phyloP scores from a whole-genome alignment of 2,797 vertebrate species.

The Anguilla megastoma region DNA sequence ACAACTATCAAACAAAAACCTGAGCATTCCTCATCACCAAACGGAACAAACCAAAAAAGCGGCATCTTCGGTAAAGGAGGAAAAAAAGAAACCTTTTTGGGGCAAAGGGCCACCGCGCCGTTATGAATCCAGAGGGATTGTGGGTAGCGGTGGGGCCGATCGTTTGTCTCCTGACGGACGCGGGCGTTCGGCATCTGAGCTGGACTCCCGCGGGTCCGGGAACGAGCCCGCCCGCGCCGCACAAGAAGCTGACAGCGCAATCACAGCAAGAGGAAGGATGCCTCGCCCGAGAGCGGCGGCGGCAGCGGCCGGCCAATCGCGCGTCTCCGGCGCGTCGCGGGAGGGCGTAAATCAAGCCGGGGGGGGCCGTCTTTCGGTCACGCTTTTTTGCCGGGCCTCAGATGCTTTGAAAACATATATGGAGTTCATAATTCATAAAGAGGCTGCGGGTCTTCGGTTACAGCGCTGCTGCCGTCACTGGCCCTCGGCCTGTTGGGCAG shows the following conservation, averaged over 20 bases:
- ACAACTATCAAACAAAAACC: background rate
- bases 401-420: background rate
- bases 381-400: background rate
- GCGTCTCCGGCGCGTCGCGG: background rate
- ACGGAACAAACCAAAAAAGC: background rate
- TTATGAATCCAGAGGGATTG: background rate
- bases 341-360: background rate
- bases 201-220: background rate
- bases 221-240: background rate
- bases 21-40: background rate
- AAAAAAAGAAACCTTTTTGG: background rate
- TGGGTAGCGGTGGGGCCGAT: background rate
- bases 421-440: constrained; percentile 12
- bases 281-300: background rate
- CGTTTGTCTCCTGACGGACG: background rate
- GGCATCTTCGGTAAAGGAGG: background rate
- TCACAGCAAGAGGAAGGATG: background rate
- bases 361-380: background rate
- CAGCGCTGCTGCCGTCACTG: background rate
- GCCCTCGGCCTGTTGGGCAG: background rate
- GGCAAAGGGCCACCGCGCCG: background rate
- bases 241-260: background rate
- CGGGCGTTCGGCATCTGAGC: background rate
- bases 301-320: background rate
- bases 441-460: background rate